Evolutionary conservation across 2,797 vertebrate genomes (phyloP).

Genomic region (Microctenopoma steveboyesi): DNA sequence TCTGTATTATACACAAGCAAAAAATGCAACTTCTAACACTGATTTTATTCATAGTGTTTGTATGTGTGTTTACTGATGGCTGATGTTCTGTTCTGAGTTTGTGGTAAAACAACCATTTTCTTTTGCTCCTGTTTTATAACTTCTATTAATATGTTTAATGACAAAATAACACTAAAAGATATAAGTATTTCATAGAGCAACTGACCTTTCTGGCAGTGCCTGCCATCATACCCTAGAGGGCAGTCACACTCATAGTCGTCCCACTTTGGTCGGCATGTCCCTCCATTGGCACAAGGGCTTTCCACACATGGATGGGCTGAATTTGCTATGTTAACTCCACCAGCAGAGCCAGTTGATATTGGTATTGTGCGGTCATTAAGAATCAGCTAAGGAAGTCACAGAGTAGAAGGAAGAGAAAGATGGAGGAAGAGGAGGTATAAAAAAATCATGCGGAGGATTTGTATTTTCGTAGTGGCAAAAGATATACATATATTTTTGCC

Average conservation of each 20-base stretch:
- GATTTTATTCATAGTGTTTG: too few relatives aligned
- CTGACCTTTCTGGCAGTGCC: slow-evolving; percentile 95
- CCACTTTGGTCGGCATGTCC: slow-evolving; percentile 91
- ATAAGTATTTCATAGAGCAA: background rate
- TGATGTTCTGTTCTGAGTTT: background rate
- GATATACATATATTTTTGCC: too few relatives aligned
- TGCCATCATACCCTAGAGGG: slow-evolving; percentile 92
- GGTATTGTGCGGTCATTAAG: slow-evolving; percentile 91
- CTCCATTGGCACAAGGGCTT: slow-evolving; percentile 90
- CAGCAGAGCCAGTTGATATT: slow-evolving; percentile 82
- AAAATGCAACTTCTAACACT: background rate
- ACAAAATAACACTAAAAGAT: background rate
- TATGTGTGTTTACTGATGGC: too few relatives aligned
- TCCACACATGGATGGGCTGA: slow-evolving; percentile 89
- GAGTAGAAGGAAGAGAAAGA: background rate
- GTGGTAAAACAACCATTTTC: background rate
- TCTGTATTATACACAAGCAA: background rate
- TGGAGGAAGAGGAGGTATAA: too few relatives aligned
- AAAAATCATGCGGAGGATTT: background rate
- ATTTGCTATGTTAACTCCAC: slow-evolving; percentile 91
- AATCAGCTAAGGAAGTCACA: slow-evolving; percentile 80
- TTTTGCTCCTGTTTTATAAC: background rate
- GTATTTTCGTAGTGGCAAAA: too few relatives aligned
- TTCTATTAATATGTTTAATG: background rate
- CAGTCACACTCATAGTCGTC: slow-evolving; percentile 96